A percentile compares a stretch with the other conserved stretches of the same genome.
These are phyloP conservation scores for Amiota mariae DNA, from an alignment of 2,888 invertebrate species.

Conservation along the genomic window DNA sequence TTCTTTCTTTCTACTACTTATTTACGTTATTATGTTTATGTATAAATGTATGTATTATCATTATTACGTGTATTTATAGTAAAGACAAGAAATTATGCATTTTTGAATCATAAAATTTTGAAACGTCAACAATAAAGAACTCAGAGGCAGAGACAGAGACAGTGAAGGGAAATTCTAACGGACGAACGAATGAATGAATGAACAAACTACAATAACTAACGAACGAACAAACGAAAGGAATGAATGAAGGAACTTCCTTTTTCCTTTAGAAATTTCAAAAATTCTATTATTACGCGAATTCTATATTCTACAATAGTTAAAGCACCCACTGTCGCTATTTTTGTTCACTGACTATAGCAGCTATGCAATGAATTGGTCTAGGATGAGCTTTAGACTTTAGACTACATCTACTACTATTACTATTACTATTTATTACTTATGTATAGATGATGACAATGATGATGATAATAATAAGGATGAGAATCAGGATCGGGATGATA, in stretches of 20 bases:
- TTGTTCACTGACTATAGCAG: no score
- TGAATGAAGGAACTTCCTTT: slow-evolving; percentile 13
- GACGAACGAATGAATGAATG: background rate
- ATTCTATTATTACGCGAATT: slow-evolving; percentile 59
- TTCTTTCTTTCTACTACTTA: slow-evolving; percentile 55
- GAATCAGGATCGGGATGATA: background rate
- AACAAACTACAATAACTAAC: background rate
- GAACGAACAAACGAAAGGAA: background rate
- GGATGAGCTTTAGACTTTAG: no score
- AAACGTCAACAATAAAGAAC: background rate
- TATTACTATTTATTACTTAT: no score
- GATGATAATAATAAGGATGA: background rate
- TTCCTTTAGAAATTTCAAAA: slow-evolving; percentile 50
- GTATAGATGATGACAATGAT: no score
- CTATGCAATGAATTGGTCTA: no score
- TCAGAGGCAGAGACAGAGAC: background rate
- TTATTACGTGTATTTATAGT: slow-evolving; percentile 5
- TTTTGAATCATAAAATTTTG: slow-evolving; percentile 48
- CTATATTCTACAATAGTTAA: background rate
- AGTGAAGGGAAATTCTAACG: background rate
- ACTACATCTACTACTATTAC: no score
- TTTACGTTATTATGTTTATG: background rate
- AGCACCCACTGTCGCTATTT: no score
- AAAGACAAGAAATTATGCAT: slow-evolving; percentile 1
- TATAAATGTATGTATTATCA: slow-evolving; percentile 1